These are phyloP conservation scores for Spisula subtruncata DNA, from an alignment of 2,888 invertebrate genomes.

Conservation along the genomic window DNA sequence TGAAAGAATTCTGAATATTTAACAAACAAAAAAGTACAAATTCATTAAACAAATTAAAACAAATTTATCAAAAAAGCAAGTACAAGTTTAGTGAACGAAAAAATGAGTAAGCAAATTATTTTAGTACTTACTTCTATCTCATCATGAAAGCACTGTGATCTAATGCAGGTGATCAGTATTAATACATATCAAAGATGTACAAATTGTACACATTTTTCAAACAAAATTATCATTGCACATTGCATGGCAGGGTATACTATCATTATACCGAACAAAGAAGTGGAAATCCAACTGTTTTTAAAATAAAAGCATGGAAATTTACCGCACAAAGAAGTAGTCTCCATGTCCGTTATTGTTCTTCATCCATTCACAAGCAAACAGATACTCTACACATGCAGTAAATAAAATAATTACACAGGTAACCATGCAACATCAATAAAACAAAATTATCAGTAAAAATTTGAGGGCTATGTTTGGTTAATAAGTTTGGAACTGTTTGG, in stretches of 20 bases:
- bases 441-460: conserved; percentile 1
- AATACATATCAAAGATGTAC: background rate
- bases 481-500: too few species aligned
- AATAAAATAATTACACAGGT: background rate
- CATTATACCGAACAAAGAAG: background rate
- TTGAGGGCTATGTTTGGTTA: too few species aligned
- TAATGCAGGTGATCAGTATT: background rate
- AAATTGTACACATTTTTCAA: background rate
- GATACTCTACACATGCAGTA: conserved; percentile 57
- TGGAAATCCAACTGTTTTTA: background rate
- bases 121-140: too few species aligned
- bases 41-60: background rate
- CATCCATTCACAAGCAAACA: conserved; percentile 65
- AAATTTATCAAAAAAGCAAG: background rate
- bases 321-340: conserved; percentile 68
- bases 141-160: background rate
- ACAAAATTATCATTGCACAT: background rate
- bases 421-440: background rate
- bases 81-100: too few species aligned
- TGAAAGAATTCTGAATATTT: background rate
- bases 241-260: too few species aligned
- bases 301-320: background rate
- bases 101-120: too few species aligned
- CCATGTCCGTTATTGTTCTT: conserved; percentile 59
- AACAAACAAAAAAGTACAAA: background rate